Evolutionary conservation across 2,888 invertebrate genomes (phyloP), one percentile per base, ranked within the genome.

Genomic region (Itoplectis maculator): DNA sequence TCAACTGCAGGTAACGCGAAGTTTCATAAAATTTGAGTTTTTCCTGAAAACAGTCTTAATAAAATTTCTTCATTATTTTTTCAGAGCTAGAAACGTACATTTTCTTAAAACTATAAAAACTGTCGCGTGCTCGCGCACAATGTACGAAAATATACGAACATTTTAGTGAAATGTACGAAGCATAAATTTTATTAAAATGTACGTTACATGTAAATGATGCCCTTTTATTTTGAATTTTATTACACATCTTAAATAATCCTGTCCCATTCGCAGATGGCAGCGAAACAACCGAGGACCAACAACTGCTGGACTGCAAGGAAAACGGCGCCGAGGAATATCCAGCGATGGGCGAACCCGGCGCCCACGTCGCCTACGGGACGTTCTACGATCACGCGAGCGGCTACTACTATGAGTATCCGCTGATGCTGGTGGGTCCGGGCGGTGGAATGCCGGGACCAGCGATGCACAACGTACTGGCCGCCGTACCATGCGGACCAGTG

Each of bases 401-500:
- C 75, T 92, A 92, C 82, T 92, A 91, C 73, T 92, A 92, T 85
- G 92, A 92, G 78, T 92, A 92, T 83, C 92, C 92, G 51, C 89
- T 92, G 79, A 92, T 93, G 89, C 84, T 94, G 74, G 91, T 94
- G 18, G 93, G 92, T 7, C 92, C 93, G 49, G 91, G 92, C 18
- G 92, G 93, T 42, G 91, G 92, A 23, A 87, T 92, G 23, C 89
- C 93, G 80, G 86, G 86, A 73, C 86, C 91, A 87, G 77, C 79
- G 40, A 82, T 86, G 82, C 85, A 86, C 18, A 89, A 88, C 75
- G 89, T 93, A 51, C 82, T 93, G 80, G 90, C 93, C 1, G 91
- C 93, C 3, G 90, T 93, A 84, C 92, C 93, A 8, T 93, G 93
- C 82, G 92, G 92, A 13, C 93, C 93, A 35, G 92, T 94, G 47